phyloP scores from a whole-genome alignment of 2,113 vertebrate genomes.

The Sorex araneus region DNA sequence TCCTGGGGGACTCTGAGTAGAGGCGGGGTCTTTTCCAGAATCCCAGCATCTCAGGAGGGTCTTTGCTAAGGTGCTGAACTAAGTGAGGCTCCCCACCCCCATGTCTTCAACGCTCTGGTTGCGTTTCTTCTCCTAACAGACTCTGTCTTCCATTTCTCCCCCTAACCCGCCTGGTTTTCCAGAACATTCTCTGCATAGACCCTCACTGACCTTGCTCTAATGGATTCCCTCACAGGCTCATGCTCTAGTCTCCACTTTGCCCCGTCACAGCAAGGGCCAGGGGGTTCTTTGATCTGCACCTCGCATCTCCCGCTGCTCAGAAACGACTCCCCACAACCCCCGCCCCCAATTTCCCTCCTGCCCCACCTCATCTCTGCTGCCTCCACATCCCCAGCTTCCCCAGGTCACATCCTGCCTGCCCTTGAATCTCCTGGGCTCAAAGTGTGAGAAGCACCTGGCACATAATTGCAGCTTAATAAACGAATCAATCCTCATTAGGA shows the following conservation, averaged over 20 bases:
- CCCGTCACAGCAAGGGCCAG: not conserved
- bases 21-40: not conserved
- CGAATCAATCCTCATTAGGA: constrained; percentile 79
- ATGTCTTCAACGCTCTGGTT: not conserved
- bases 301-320: not conserved
- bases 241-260: not conserved
- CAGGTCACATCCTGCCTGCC: constrained; percentile 18
- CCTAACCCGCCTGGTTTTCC: not conserved
- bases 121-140: not conserved
- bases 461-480: constrained; percentile 76
- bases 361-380: not conserved
- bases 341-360: not conserved
- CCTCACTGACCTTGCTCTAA: not conserved
- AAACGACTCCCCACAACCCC: no score
- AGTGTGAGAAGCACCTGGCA: constrained; percentile 64
- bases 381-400: not conserved
- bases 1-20: not conserved
- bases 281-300: not conserved
- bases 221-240: rapidly evolving
- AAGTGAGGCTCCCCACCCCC: not conserved
- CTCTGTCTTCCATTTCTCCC: no score
- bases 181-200: not conserved
- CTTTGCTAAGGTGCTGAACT: no score
- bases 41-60: not conserved
- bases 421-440: constrained; percentile 71